Evolutionary conservation across 1,140 invertebrate species (phyloP).

Genomic region (Colletes gigas): DNA sequence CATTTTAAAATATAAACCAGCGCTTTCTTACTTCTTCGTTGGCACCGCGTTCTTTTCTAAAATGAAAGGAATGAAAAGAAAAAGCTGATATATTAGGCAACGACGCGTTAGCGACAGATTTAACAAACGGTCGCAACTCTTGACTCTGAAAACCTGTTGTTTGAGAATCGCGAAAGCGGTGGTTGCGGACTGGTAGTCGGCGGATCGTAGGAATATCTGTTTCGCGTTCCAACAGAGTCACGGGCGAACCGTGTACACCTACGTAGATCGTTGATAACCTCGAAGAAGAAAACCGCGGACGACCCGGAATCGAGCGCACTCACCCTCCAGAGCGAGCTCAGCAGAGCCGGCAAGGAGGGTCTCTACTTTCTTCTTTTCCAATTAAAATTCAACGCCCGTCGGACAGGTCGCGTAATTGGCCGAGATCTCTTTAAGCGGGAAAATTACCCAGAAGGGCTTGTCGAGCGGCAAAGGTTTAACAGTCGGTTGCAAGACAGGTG

Average conservation of each 20-base stretch:
- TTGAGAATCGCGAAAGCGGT: conserved; percentile 17
- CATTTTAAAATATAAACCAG: too few relatives aligned
- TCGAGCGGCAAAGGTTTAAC: conserved; percentile 69
- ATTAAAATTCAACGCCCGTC: conserved; percentile 79
- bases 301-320: background rate
- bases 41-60: too few relatives aligned
- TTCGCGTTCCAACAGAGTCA: background rate
- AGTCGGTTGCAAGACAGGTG: conserved; percentile 37
- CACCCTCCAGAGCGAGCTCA: background rate
- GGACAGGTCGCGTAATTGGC: conserved; percentile 78
- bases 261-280: background rate
- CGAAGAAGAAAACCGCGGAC: conserved; percentile 40
- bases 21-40: too few relatives aligned
- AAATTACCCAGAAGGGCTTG: conserved; percentile 79
- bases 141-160: conserved; percentile 21
- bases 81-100: too few relatives aligned
- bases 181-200: too few relatives aligned
- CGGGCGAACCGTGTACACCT: background rate
- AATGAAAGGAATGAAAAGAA: too few relatives aligned
- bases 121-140: too few relatives aligned
- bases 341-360: conserved; percentile 58
- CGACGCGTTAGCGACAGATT: too few relatives aligned
- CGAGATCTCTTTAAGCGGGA: conserved; percentile 78
- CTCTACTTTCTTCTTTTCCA: conserved; percentile 69
- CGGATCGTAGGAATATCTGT: background rate